phyloP scores from a whole-genome alignment of 2,888 invertebrate species.

The Acrobasis consociella region DNA sequence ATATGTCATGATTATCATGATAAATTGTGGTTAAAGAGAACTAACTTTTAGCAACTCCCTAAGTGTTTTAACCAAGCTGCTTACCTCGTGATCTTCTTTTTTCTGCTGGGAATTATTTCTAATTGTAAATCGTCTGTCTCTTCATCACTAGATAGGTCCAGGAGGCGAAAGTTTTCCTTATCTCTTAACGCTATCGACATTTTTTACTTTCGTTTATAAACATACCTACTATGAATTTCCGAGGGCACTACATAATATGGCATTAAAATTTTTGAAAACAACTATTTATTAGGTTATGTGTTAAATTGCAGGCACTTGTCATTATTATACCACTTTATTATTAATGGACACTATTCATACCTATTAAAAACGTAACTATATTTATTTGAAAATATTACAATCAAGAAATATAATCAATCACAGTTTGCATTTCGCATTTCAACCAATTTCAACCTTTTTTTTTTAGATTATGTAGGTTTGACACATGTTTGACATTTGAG shows the following conservation, averaged over 20 bases:
- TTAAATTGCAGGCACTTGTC: neutral
- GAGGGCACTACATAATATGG: neutral
- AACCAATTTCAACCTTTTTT: no score
- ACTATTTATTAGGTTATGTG: neutral
- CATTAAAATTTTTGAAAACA: neutral
- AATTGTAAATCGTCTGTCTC: slow-evolving; percentile 84
- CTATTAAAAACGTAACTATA: neutral
- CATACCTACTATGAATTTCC: slow-evolving; percentile 58
- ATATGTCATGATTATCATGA: no score
- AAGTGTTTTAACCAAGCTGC: slow-evolving; percentile 8
- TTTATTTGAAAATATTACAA: no score
- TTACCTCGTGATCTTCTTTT: slow-evolving; percentile 82
- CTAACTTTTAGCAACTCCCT: no score
- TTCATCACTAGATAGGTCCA: slow-evolving; percentile 84
- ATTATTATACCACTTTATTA: neutral
- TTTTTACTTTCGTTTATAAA: slow-evolving; percentile 47
- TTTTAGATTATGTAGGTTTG: no score
- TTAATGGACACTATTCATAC: neutral
- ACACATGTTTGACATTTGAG: no score
- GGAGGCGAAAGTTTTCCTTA: slow-evolving; percentile 85
- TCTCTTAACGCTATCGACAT: slow-evolving; percentile 74
- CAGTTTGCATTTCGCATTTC: no score
- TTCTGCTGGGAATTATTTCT: slow-evolving; percentile 81
- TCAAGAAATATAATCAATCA: no score
- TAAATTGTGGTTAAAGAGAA: no score